A percentile compares a stretch with the other conserved stretches of the same genome.
These are phyloP conservation scores for Zophobas atratus DNA, from an alignment of 1,140 invertebrate genomes.

Conservation along the genomic window DNA sequence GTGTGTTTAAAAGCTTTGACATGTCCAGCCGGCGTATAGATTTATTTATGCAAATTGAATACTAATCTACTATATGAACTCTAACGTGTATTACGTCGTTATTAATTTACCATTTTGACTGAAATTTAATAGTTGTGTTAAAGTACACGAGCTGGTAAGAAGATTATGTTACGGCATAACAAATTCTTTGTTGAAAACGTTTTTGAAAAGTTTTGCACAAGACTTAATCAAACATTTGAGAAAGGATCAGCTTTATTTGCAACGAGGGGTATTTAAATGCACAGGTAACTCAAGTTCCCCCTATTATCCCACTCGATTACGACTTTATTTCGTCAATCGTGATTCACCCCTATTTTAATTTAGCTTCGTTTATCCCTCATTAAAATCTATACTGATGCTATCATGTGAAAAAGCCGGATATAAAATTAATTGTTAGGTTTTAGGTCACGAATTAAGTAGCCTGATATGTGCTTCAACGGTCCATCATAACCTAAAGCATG, in stretches of 20 bases:
- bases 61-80: slow-evolving; percentile 43
- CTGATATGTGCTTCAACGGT: not conserved
- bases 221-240: slow-evolving; percentile 45
- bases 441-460: slow-evolving; percentile 23
- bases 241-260: slow-evolving; percentile 27
- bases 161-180: slow-evolving; percentile 17
- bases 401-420: slow-evolving; percentile 43
- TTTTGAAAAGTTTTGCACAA: not conserved
- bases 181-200: slow-evolving; percentile 20
- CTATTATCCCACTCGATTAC: slow-evolving; percentile 52
- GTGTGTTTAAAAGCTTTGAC: slow-evolving; percentile 49
- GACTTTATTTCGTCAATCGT: slow-evolving; percentile 53
- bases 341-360: slow-evolving; percentile 53
- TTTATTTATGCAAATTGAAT: slow-evolving; percentile 51
- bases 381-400: slow-evolving; percentile 44
- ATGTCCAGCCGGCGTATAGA: slow-evolving; percentile 44
- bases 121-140: slow-evolving; percentile 33
- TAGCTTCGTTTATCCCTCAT: slow-evolving; percentile 48
- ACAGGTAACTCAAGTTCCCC: slow-evolving; percentile 52
- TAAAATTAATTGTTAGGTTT: slow-evolving; percentile 34
- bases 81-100: slow-evolving; percentile 34
- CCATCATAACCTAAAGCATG: too few species aligned
- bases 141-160: slow-evolving; percentile 10
- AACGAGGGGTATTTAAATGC: slow-evolving; percentile 48
- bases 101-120: slow-evolving; percentile 42